These are phyloP conservation scores for Mycetomoellerius zeteki DNA, from an alignment of 1,140 invertebrate species.

Conservation along the genomic window DNA sequence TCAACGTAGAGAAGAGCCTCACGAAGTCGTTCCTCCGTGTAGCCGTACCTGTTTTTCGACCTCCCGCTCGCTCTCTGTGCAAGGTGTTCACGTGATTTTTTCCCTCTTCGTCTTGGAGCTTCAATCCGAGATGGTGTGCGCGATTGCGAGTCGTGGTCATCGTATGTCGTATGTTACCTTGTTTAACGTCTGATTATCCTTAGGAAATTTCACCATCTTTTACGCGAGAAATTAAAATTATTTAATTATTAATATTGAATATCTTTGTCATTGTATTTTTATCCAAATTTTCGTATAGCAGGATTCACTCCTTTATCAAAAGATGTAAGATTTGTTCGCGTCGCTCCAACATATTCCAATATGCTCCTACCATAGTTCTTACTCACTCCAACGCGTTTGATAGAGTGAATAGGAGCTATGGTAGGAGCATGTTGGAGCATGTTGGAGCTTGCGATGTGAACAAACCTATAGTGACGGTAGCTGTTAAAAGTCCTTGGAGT, in stretches of 20 bases:
- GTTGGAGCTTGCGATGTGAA: no score
- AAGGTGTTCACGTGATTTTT: slow-evolving; percentile 41
- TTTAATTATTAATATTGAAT: background rate
- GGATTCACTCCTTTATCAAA: background rate
- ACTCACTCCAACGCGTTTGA: no score
- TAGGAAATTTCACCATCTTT: background rate
- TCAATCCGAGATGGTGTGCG: background rate
- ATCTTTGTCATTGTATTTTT: background rate
- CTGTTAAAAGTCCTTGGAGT: no score
- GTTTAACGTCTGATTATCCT: background rate
- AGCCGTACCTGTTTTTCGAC: slow-evolving; percentile 49
- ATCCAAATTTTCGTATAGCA: background rate
- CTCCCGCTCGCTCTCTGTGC: slow-evolving; percentile 27
- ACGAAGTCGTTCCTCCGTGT: slow-evolving; percentile 40
- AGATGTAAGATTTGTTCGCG: no score
- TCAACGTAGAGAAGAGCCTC: slow-evolving; percentile 64
- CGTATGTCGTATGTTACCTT: background rate
- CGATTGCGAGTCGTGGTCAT: background rate
- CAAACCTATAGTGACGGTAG: no score
- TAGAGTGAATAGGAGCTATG: no score
- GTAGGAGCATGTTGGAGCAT: no score
- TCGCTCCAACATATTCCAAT: no score
- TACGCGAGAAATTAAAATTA: background rate
- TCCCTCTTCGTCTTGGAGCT: background rate
- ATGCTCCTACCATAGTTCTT: no score